Evolutionary conservation across 2,888 invertebrate genomes (phyloP), one percentile per base, ranked within the genome.

Genomic region (Spicauda simplicius): DNA sequence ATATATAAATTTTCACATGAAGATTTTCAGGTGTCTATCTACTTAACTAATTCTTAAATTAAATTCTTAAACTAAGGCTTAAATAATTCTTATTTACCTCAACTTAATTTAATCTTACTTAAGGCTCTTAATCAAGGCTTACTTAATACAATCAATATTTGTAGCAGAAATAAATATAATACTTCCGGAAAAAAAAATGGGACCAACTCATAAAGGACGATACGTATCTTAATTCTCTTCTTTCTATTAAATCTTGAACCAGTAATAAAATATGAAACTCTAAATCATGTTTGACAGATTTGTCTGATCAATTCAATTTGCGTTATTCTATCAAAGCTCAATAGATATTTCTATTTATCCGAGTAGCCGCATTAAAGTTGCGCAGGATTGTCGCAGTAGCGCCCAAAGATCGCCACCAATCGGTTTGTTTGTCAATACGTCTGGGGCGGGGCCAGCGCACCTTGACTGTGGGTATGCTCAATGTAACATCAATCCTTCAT

Each of bases 321-420:
- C 16, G 16, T 14, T 48, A n/a, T 16, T 48, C 16, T 48, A n/a
- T 48, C 16, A 48, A 50, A 50, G 50, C 50, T 50, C n/a, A 18
- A 50, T 50, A 50, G 50, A 50, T 50, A 16, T 50, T 18, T 64
- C 60, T 19, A 62, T 73, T 78, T 80, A 81, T 76, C 77, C 76
- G 79, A 82, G 20, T 82, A 79, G 82, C 80, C 83, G 83, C 82
- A 82, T 83, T 74, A 81, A 25, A 79, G 84, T 76, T 90, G 92
- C 92, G 92, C 91, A 85, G 83, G 92, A 91, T 86, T 90, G 84
- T 83, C 84, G 80, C 79, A 77, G 77, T 82, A 77, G 80, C 78
- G 79, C 72, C 75, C 77, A 73, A 69, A 74, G 73, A 74, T 74
- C 73, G 78, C 86, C 83, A 80, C 91, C 92, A 93, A 93, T 93